Conservation (phyloP, 2,888 invertebrate species). For the Drosophila falleni region DNA sequence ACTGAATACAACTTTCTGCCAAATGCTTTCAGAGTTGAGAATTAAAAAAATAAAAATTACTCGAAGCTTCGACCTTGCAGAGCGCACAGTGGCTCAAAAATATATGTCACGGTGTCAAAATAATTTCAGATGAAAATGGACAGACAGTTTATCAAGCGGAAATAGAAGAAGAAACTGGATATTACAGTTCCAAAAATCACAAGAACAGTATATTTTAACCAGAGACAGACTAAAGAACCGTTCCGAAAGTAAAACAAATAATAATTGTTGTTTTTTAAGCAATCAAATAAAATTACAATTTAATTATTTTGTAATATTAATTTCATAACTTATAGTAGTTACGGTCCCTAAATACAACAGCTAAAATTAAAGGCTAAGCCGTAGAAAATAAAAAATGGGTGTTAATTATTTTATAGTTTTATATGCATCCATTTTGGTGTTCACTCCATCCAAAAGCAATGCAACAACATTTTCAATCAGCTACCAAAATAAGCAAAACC, state of each 20-base stretch:
- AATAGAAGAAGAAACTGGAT: no score
- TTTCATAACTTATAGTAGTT: no score
- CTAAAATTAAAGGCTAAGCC: neutral
- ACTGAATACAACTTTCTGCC: slow-evolving; percentile 49
- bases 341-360: neutral
- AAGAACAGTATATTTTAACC: no score
- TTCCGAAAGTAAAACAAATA: no score
- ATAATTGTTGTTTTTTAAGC: no score
- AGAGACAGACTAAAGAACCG: no score
- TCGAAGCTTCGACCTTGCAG: slow-evolving; percentile 28
- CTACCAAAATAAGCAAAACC: slow-evolving; percentile 5
- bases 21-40: slow-evolving; percentile 42
- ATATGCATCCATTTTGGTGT: slow-evolving; percentile 2
- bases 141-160: no score
- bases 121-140: neutral
- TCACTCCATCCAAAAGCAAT: neutral
- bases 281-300: no score
- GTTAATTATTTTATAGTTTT: slow-evolving; percentile 30
- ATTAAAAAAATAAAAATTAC: slow-evolving; percentile 31
- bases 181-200: no score
- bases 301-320: no score
- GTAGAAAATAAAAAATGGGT: slow-evolving; percentile 12
- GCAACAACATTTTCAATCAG: slow-evolving; percentile 16
- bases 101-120: neutral
- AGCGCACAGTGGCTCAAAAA: slow-evolving; percentile 7